These are phyloP conservation scores for Venusia cambrica DNA, from an alignment of 2,888 invertebrate genomes.

Conservation along the genomic window DNA sequence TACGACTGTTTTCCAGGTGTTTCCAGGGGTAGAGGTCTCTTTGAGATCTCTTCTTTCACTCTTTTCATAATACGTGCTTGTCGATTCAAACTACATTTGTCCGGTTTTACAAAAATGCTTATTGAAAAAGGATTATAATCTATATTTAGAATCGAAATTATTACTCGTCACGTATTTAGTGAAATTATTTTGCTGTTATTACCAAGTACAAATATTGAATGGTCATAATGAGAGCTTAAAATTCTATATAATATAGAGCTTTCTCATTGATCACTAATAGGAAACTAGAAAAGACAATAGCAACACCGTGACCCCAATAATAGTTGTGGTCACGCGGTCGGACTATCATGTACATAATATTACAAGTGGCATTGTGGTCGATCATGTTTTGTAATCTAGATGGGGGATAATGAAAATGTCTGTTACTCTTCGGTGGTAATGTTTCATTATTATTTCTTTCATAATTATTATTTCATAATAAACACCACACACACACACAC, in stretches of 20 bases:
- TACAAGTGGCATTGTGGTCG: constrained; percentile 25
- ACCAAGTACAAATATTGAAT: constrained; percentile 6
- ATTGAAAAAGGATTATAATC: too few relatives aligned
- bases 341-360: constrained; percentile 26
- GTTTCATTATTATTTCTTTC: too few relatives aligned
- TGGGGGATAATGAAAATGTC: constrained; percentile 10
- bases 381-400: constrained; percentile 24
- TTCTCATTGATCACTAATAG: constrained; percentile 30
- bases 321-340: constrained; percentile 30
- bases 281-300: constrained; percentile 32
- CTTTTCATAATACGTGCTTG: too few relatives aligned
- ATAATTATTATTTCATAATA: too few relatives aligned
- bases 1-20: too few relatives aligned
- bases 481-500: too few relatives aligned
- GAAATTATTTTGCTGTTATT: constrained; percentile 3
- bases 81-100: too few relatives aligned
- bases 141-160: too few relatives aligned
- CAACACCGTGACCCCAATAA: constrained; percentile 36
- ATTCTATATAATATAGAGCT: constrained; percentile 18
- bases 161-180: constrained; percentile 1
- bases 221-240: constrained; percentile 12
- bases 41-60: too few relatives aligned
- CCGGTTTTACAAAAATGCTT: too few relatives aligned
- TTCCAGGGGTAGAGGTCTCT: too few relatives aligned
- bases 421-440: constrained; percentile 4